These are phyloP conservation scores for Chloebia gouldiae DNA, from an alignment of 2,113 vertebrate species.

Conservation along the genomic window DNA sequence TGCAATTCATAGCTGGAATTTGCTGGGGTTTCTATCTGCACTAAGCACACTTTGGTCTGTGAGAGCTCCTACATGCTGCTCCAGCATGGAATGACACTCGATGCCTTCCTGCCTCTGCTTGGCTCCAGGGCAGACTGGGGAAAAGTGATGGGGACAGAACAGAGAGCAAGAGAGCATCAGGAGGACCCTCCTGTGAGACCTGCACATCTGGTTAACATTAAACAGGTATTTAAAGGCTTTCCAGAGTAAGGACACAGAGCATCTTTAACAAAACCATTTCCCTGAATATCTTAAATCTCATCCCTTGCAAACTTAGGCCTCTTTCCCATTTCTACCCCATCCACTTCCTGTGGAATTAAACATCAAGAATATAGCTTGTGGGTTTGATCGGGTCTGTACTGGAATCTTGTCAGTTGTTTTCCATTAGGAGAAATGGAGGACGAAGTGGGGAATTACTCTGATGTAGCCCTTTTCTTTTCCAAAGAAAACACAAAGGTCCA, in stretches of 20 bases:
- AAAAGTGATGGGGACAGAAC: neutral
- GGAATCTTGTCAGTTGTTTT: neutral
- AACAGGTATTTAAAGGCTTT: neutral
- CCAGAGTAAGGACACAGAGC: neutral
- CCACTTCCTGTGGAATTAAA: neutral
- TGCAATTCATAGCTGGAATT: neutral
- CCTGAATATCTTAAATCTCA: neutral
- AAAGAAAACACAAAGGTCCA: neutral
- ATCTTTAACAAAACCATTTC: neutral
- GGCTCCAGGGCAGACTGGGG: neutral
- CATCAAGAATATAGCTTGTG: neutral
- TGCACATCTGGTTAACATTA: neutral
- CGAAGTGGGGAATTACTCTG: neutral
- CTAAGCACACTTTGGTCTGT: neutral
- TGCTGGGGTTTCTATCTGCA: neutral
- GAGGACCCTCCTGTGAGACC: neutral
- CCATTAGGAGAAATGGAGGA: neutral
- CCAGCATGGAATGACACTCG: neutral
- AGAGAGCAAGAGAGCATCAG: neutral
- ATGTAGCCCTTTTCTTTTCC: neutral
- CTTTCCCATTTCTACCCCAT: neutral
- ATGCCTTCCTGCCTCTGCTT: neutral
- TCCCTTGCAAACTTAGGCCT: neutral
- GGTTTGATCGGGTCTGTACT: neutral
- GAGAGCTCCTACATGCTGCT: accelerated